Conservation (phyloP, 2,888 invertebrate species). For the Pristionchus entomophagus region DNA sequence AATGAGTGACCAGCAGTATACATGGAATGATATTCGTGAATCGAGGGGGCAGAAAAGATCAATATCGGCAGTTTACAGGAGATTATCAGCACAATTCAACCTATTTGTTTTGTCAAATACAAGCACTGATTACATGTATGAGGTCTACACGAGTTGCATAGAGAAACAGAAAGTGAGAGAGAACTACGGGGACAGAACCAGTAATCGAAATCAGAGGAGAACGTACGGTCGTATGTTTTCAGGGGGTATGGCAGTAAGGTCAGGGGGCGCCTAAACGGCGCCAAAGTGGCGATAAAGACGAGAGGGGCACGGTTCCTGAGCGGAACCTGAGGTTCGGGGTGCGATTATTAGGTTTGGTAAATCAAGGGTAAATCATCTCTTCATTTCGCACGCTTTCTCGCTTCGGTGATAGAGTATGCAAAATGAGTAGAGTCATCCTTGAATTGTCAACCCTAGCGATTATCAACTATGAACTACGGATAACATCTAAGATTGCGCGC, state of each 20-base stretch:
- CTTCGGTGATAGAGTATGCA: background rate
- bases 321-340: constrained; percentile 17
- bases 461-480: constrained; percentile 24
- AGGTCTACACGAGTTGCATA: constrained; percentile 18
- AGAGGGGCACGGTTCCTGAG: background rate
- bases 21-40: background rate
- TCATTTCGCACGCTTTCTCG: too few species aligned
- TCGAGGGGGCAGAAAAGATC: background rate
- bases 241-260: background rate
- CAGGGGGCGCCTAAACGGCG: background rate
- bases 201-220: constrained; percentile 16
- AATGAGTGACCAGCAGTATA: constrained; percentile 40
- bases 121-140: constrained; percentile 1
- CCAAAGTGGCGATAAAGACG: background rate
- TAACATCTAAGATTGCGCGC: constrained; percentile 13
- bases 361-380: too few species aligned
- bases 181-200: background rate
- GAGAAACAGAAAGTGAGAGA: background rate
- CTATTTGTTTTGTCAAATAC: too few species aligned
- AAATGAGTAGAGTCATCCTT: background rate
- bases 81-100: background rate
- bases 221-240: background rate
- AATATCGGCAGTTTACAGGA: background rate
- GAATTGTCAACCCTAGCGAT: too few species aligned
- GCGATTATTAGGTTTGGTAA: too few species aligned